These are phyloP conservation scores for Brachionus calyciflorus DNA, from an alignment of 1,140 invertebrate species.

Conservation along the genomic window DNA sequence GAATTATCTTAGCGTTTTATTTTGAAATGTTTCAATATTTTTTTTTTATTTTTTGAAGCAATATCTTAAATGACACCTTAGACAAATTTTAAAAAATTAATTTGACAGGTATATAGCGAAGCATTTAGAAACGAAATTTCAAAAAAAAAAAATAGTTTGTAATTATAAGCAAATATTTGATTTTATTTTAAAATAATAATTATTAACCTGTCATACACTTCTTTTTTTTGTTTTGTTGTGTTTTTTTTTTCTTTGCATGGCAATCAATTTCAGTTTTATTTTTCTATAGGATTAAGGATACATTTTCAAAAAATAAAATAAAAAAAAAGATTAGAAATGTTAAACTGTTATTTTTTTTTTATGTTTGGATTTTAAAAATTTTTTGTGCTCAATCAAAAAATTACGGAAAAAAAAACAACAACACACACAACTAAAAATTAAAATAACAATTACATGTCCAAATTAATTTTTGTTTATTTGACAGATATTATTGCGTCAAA, in stretches of 20 bases:
- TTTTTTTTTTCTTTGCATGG: conserved; percentile 35
- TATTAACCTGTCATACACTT: conserved; percentile 44
- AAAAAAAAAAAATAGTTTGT: neutral
- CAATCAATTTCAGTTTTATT: conserved; percentile 19
- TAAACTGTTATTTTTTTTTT: conserved; percentile 43
- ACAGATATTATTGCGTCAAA: conserved; percentile 45
- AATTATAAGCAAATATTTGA: conserved; percentile 32
- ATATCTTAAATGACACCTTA: conserved; percentile 2
- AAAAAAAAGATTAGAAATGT: conserved; percentile 44
- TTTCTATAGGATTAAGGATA: conserved; percentile 41
- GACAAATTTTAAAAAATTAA: conserved; percentile 11
- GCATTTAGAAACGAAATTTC: conserved; percentile 6
- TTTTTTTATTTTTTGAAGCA: too few relatives aligned
- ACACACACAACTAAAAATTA: neutral
- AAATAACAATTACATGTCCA: conserved; percentile 9
- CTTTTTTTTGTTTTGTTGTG: conserved; percentile 21
- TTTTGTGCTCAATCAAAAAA: conserved; percentile 16
- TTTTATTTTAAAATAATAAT: conserved; percentile 7
- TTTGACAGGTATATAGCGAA: conserved; percentile 14
- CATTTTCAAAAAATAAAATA: too few relatives aligned
- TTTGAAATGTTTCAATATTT: too few relatives aligned
- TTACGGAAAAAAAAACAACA: neutral
- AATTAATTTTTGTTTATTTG: conserved; percentile 45
- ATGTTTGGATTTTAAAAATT: conserved; percentile 27
- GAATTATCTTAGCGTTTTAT: too few relatives aligned